phyloP scores from a whole-genome alignment of 53 echinoderm and acorn worm species.

The Actinopyga echinites region DNA sequence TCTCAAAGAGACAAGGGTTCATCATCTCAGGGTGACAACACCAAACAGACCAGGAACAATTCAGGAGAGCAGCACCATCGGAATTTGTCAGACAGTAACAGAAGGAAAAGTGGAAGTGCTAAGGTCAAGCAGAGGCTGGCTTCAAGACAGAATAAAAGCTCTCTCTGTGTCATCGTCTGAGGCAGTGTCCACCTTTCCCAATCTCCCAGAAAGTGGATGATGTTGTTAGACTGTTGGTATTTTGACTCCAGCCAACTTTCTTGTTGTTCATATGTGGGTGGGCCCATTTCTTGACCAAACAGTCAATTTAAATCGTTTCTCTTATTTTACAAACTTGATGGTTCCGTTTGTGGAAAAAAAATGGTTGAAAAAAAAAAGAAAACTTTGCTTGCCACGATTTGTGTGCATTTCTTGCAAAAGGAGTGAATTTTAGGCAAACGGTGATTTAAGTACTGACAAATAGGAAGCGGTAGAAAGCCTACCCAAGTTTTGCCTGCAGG shows the following conservation, averaged over 20 bases:
- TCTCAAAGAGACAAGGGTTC: constrained; percentile 10
- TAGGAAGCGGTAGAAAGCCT: not conserved
- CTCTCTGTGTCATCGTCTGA: constrained; percentile 15
- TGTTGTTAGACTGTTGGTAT: not conserved
- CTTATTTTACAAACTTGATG: not conserved
- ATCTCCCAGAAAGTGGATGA: not conserved
- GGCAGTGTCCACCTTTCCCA: not conserved
- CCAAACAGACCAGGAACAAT: not conserved
- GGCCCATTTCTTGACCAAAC: not conserved
- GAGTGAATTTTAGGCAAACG: too few species aligned
- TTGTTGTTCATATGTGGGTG: too few species aligned
- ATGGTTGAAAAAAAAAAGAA: too few species aligned
- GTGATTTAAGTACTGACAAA: not conserved
- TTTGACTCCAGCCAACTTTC: too few species aligned
- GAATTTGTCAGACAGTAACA: constrained; percentile 1
- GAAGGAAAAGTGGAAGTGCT: constrained; percentile 32
- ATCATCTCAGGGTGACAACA: constrained; percentile 26
- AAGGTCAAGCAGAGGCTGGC: constrained; percentile 19
- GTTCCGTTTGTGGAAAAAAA: too few species aligned
- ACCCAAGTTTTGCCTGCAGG: not conserved
- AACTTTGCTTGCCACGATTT: too few species aligned
- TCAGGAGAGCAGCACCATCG: not conserved
- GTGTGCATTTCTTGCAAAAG: too few species aligned
- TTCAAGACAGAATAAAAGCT: constrained; percentile 11
- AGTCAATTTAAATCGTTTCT: not conserved